Conservation (phyloP, 2,797 vertebrate genomes). For the Chelonia mydas region DNA sequence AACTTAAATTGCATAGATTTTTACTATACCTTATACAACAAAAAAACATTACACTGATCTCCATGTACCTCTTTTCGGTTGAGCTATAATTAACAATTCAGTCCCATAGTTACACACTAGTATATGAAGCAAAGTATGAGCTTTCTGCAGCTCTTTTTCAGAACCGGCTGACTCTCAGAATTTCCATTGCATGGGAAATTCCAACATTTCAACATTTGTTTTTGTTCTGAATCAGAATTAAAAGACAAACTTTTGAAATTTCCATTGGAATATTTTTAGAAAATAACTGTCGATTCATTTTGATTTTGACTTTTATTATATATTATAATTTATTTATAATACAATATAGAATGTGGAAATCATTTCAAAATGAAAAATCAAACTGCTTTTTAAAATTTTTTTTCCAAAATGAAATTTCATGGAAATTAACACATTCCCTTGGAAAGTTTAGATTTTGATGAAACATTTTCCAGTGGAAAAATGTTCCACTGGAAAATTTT, state of each 20-base stretch:
- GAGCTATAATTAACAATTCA: neutral
- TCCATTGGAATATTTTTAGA: accelerated
- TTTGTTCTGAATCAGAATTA: neutral
- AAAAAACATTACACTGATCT: accelerated
- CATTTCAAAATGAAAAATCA: neutral
- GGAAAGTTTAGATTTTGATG: neutral
- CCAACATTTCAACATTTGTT: neutral
- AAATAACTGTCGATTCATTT: neutral
- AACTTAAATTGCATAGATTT: neutral
- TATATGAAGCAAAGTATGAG: neutral
- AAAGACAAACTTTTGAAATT: neutral
- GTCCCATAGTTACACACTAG: neutral
- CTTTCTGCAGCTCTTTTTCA: neutral
- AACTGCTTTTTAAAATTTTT: accelerated
- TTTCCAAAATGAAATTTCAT: neutral
- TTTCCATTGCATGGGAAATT: neutral
- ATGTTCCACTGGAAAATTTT: neutral
- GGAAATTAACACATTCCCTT: accelerated
- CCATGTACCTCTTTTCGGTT: neutral
- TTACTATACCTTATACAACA: neutral
- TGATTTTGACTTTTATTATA: neutral
- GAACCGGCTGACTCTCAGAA: neutral
- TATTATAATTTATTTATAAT: neutral
- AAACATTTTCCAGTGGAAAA: neutral
- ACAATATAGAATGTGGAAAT: neutral